Conservation (phyloP, 2,113 vertebrate genomes). For the Pedetes capensis region DNA sequence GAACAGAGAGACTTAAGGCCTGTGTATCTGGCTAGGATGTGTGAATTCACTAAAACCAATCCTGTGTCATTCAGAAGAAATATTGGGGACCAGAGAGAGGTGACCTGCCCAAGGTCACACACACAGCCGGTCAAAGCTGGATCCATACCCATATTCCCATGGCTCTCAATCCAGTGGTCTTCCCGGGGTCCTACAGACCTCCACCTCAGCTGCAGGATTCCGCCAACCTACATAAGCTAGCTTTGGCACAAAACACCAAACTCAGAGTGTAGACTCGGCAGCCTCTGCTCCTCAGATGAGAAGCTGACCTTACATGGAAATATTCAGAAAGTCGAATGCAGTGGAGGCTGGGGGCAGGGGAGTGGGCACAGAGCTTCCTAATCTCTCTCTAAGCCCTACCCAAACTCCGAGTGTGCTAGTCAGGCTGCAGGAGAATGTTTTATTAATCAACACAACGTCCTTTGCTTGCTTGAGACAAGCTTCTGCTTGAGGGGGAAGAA, state of each 20-base stretch:
- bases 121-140: neutral
- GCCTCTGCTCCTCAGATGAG: neutral
- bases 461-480: neutral
- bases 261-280: neutral
- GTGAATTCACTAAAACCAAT: neutral
- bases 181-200: neutral
- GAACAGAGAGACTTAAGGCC: neutral
- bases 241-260: neutral
- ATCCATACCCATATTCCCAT: neutral
- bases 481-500: neutral
- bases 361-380: conserved; percentile 1
- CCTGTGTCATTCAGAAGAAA: neutral
- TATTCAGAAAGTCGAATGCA: conserved; percentile 2
- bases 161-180: neutral
- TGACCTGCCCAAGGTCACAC: neutral
- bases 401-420: neutral
- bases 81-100: neutral
- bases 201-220: neutral
- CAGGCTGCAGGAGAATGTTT: conserved; percentile 38
- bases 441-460: conserved; percentile 40
- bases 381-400: conserved; percentile 31
- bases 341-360: neutral
- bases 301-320: conserved; percentile 57
- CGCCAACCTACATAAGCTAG: neutral
- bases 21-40: neutral